These are phyloP conservation scores for Sebastes aleutianus DNA, from an alignment of 2,797 vertebrate species.

Conservation along the genomic window DNA sequence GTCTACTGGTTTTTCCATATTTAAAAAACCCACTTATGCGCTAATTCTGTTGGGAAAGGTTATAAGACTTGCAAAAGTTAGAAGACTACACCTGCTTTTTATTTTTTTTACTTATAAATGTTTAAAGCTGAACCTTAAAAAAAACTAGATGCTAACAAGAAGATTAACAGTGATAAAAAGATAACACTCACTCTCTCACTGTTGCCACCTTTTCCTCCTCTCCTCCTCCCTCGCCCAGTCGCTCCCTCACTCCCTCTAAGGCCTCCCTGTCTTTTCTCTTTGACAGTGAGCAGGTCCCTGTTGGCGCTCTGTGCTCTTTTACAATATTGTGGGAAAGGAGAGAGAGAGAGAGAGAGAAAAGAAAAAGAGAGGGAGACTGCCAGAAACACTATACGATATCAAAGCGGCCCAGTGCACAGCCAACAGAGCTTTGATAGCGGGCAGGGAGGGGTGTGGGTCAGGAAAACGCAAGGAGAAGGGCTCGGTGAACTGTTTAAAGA, in stretches of 20 bases:
- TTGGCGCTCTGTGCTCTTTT: conserved; percentile 72
- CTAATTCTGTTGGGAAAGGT: not conserved
- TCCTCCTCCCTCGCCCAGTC: conserved; percentile 2
- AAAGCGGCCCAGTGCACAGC: conserved; percentile 64
- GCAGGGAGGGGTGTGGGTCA: conserved; percentile 58
- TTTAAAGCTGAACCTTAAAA: not conserved
- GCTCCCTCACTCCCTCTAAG: conserved; percentile 60
- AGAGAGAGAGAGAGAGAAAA: conserved; percentile 12
- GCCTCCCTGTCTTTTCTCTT: conserved; percentile 68
- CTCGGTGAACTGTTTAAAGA: conserved; percentile 60
- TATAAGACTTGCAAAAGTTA: not conserved
- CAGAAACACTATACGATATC: conserved; percentile 74
- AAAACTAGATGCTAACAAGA: not conserved
- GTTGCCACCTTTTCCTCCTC: conserved; percentile 18
- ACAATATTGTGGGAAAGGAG: conserved; percentile 63
- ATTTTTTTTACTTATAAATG: not conserved
- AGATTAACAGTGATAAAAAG: conserved; percentile 10
- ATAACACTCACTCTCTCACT: conserved; percentile 9
- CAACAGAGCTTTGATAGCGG: conserved; percentile 68
- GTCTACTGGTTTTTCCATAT: too few species aligned
- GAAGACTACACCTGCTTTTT: not conserved
- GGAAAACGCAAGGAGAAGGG: conserved; percentile 46
- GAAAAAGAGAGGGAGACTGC: conserved; percentile 55
- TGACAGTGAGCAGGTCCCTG: conserved; percentile 77
- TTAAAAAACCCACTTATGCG: too few species aligned